Percentiles rank a stretch among this genome's conserved stretches.
Evolutionary conservation across 2,888 invertebrate species (phyloP).

Genomic region (Aleiodes alternator): DNA sequence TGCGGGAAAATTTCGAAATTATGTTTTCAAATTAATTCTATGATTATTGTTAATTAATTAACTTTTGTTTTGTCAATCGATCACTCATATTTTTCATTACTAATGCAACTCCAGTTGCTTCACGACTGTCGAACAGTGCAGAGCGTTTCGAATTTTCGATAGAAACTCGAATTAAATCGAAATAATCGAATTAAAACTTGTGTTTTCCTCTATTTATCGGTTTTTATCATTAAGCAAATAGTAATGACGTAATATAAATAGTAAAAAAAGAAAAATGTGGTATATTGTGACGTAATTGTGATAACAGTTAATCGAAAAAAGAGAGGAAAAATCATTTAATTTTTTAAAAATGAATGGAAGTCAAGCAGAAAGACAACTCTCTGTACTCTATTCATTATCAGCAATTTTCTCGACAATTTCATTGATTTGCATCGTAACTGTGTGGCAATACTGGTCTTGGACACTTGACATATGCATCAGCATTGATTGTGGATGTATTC

Average conservation of each 20-base stretch:
- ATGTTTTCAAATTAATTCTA: neutral
- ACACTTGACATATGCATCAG: constrained; percentile 69
- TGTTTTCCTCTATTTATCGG: no score
- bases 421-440: constrained; percentile 62
- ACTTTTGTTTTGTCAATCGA: neutral
- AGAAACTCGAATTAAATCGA: neutral
- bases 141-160: neutral
- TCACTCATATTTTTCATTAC: constrained; percentile 8
- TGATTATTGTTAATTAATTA: neutral
- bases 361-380: constrained; percentile 62
- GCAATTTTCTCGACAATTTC: constrained; percentile 63
- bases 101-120: constrained; percentile 32
- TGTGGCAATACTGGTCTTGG: constrained; percentile 73
- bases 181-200: neutral
- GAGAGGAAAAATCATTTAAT: neutral
- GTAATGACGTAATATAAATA: neutral
- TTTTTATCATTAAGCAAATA: neutral
- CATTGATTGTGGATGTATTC: constrained; percentile 73
- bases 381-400: constrained; percentile 61
- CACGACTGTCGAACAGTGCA: constrained; percentile 35
- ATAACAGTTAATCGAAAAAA: neutral
- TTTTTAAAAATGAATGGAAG: constrained; percentile 58
- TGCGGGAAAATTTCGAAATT: constrained; percentile 9
- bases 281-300: constrained; percentile 27
- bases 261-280: neutral